Evolutionary conservation across 2,888 invertebrate genomes (phyloP).

Genomic region (Callyntrura guangdongensis): DNA sequence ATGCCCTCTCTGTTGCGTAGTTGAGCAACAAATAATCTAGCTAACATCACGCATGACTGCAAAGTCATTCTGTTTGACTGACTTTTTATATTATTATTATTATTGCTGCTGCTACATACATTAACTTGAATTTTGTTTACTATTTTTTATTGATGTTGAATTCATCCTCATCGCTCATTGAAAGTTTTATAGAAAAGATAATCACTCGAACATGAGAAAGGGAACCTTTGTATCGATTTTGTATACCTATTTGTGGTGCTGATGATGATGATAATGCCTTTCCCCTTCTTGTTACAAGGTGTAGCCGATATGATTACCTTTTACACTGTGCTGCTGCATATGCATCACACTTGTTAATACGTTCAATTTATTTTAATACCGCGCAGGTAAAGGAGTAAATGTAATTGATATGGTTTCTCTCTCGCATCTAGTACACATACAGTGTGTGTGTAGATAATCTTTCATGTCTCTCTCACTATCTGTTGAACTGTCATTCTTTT

Average conservation of each 20-base stretch:
- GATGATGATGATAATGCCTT: slow-evolving; percentile 14
- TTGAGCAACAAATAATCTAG: slow-evolving; percentile 2
- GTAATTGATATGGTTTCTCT: slow-evolving; percentile 55
- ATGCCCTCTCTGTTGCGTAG: not conserved
- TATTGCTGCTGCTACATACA: not conserved
- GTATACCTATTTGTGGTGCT: not conserved
- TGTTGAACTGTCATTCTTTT: slow-evolving; percentile 5
- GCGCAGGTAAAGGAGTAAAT: not conserved
- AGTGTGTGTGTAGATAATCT: not conserved
- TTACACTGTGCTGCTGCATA: not conserved
- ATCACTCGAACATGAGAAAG: slow-evolving; percentile 43
- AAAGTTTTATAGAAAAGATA: not conserved
- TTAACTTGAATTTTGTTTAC: slow-evolving; percentile 29
- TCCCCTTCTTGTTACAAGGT: not conserved
- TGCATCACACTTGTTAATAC: not conserved
- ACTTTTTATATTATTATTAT: not conserved
- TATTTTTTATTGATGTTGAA: slow-evolving; percentile 25
- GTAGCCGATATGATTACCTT: not conserved
- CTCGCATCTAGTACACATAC: not conserved
- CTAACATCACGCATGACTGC: slow-evolving; percentile 25
- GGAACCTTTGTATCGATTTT: slow-evolving; percentile 31
- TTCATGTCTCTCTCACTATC: slow-evolving; percentile 20
- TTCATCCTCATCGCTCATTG: slow-evolving; percentile 33
- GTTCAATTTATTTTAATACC: slow-evolving; percentile 17
- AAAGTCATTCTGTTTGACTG: slow-evolving; percentile 36